Evolutionary conservation across 2,888 invertebrate species (phyloP), one percentile per base, ranked within the genome.

Genomic region (Aspidiotus rigidus): DNA sequence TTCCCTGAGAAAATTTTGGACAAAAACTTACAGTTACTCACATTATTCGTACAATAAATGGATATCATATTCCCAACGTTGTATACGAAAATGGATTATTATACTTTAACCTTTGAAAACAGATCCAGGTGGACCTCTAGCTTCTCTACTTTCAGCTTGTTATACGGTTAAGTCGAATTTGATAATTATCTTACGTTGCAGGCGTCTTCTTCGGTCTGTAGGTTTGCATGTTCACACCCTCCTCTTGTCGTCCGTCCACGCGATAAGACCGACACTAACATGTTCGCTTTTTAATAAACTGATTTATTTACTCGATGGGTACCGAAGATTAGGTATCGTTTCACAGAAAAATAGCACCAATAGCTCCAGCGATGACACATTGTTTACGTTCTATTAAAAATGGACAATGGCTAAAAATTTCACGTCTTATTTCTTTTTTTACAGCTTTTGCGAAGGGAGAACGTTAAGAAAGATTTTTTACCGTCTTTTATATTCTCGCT

Each of bases 351-450:
- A 28, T 28, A 28, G 28, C 49, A n/a, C n/a, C 6, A n/a, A 49
- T 49, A 49, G 10, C 6, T n/a, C 2, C 3, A 49, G 49, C 49
- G 49, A 49, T 11, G 49, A 63, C 17, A 53, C 64, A 64, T 64
- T 64, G 64, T 64, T 64, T 64, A 64, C 64, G 56, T 64, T 64
- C 64, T 64, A 64, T 64, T 64, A 64, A 56, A 64, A 64, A 64
- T 64, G 64, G 64, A 64, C 64, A 56, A 64, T 64, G 64, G 64
- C 64, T 64, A 64, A 56, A n/a, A 41, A 64, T 64, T 40, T 56
- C 17, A 15, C 16, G 10, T 16, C 17, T 56, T 16, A n/a, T 17
- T n/a, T 56, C 15, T 56, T 56, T 17, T 56, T 56, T 56, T n/a
- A 1, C 56, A 10, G 10, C 56, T 10, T 53, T 56, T 11, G 41